These are phyloP conservation scores for Ricordea florida DNA, from an alignment of 92 coral and sea anemone species.

Conservation along the genomic window DNA sequence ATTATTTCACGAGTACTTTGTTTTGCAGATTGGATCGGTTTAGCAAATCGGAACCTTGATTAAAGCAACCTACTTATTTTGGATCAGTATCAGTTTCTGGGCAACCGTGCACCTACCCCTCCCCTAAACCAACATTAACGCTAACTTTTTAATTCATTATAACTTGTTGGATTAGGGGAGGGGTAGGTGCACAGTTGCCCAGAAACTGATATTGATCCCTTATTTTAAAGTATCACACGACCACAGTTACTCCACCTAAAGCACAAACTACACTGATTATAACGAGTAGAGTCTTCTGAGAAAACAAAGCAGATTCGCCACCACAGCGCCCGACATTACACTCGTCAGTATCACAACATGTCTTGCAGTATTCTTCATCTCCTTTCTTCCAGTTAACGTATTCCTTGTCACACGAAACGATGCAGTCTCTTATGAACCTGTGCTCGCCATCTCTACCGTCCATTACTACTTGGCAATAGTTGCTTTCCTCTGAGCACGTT, in stretches of 20 bases:
- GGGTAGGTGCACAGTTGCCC: too few relatives aligned
- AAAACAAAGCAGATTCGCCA: background rate
- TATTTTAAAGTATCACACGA: background rate
- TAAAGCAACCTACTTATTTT: too few relatives aligned
- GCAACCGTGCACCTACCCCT: too few relatives aligned
- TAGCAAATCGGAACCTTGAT: too few relatives aligned
- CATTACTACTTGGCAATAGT: constrained; percentile 20
- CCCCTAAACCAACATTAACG: too few relatives aligned
- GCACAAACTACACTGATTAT: background rate
- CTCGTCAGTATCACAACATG: constrained; percentile 14
- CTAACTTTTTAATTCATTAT: too few relatives aligned
- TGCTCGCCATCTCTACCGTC: constrained; percentile 20
- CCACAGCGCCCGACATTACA: constrained; percentile 30
- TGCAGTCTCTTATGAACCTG: constrained; percentile 23
- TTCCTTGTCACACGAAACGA: constrained; percentile 25
- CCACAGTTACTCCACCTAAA: background rate
- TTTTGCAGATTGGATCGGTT: too few relatives aligned
- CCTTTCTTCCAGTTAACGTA: constrained; percentile 11
- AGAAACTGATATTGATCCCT: too few relatives aligned
- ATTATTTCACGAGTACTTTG: too few relatives aligned
- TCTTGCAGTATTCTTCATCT: constrained; percentile 22
- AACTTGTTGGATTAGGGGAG: too few relatives aligned
- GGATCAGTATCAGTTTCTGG: too few relatives aligned
- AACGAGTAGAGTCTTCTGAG: background rate
- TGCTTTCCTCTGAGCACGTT: constrained; percentile 16